Evolutionary conservation across 2,797 vertebrate genomes (phyloP), one percentile per base, ranked within the genome.

Genomic region (Austrolebias charrua): DNA sequence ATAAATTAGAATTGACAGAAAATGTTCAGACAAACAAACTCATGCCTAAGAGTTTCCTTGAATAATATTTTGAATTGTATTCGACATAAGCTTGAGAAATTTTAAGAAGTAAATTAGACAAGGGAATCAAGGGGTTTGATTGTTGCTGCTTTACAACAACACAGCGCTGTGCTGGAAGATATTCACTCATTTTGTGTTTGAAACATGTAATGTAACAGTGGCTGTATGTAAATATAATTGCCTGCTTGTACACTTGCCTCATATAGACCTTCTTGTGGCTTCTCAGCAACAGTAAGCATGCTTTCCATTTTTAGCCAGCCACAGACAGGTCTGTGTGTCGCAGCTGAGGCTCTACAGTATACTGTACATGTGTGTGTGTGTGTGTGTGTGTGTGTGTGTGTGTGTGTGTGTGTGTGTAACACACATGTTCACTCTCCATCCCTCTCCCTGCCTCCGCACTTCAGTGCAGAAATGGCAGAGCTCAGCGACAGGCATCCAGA

Each of bases 231-330:
- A 51, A 19, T 49, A 53, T 63, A 33, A 76, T 50, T 66, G 50
- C 15, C 44, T 56, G 59, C 52, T 62, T 66, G 63, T 48, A 28
- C 13, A 38, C n/a, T 29, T 46, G 46, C 60, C 42, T 66, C 73
- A 57, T 76, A 66, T 48, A 66, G 58, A 73, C 44, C 57, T 73
- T 81, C 72, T 65, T 63, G 71, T 58, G n/a, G 79, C 66, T 80
- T 88, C 79, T 85, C 84, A 84, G 84, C 85, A 86, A 90, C 82
- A 88, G 88, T 64, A 81, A 83, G 63, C 63, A 60, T 69, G 72
- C 58, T 69, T 86, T 88, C 86, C 82, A 86, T 88, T 88, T 88
- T 82, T 87, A 90, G 83, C 80, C 72, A 90, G 83, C 80, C 72
- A 80, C 63, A 78, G 81, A 81, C 76, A 82, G 79, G 82, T 86